Evolutionary conservation across 2,888 invertebrate genomes (phyloP).

Genomic region (Lamellibrachia satsuma): DNA sequence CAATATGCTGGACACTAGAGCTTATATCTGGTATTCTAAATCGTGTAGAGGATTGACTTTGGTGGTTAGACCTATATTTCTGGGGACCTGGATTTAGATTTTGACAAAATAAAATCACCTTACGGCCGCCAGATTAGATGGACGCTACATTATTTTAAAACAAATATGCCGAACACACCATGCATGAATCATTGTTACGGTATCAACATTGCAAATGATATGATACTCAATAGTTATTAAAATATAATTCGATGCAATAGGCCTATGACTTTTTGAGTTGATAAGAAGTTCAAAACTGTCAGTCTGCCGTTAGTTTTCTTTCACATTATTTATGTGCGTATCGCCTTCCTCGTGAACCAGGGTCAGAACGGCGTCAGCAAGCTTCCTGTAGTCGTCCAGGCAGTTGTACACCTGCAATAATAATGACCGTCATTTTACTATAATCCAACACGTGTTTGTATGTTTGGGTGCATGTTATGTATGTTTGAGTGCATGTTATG

Average conservation of each 20-base stretch:
- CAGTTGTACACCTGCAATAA: constrained; percentile 48
- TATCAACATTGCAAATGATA: too few species aligned
- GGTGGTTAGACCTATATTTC: too few species aligned
- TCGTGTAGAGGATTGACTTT: too few species aligned
- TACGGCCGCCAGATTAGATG: too few species aligned
- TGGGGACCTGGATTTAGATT: too few species aligned
- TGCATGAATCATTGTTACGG: background rate
- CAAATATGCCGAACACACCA: background rate
- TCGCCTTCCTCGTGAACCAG: constrained; percentile 24
- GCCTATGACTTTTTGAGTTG: background rate
- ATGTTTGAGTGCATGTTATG: background rate
- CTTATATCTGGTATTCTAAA: too few species aligned
- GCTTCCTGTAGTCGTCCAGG: constrained; percentile 48
- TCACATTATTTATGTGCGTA: background rate
- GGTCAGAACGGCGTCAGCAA: constrained; percentile 48
- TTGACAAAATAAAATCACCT: too few species aligned
- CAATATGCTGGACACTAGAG: too few species aligned
- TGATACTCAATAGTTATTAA: background rate
- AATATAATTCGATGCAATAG: background rate
- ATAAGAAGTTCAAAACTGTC: background rate
- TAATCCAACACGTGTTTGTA: background rate
- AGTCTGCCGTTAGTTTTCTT: background rate
- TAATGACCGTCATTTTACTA: background rate
- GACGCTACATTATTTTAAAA: too few species aligned
- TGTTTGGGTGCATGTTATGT: background rate